Conservation (phyloP, 35 echinoderm and acorn worm species). For the Patiria miniata region DNA sequence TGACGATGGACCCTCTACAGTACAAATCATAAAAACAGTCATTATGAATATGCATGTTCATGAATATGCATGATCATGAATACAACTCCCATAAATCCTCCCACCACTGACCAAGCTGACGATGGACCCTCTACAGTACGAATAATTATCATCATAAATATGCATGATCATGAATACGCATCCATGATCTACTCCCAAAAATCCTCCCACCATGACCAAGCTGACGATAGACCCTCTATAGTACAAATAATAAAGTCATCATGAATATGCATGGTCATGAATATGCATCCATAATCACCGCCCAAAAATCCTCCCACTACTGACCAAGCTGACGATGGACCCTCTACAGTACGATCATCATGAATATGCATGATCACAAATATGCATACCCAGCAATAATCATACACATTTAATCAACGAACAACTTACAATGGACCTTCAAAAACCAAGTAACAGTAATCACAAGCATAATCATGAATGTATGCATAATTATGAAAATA, state of each 20-base stretch:
- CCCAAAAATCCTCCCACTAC: slow-evolving; percentile 77
- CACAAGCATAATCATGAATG: too few relatives aligned
- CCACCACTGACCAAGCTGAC: slow-evolving; percentile 79
- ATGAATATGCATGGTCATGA: neutral
- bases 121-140: slow-evolving; percentile 60
- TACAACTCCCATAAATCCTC: slow-evolving; percentile 59
- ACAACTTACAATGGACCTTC: slow-evolving; percentile 71
- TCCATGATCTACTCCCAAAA: slow-evolving; percentile 58
- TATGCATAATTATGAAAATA: too few relatives aligned
- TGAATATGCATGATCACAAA: neutral
- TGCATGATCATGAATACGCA: too few relatives aligned
- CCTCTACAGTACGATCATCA: slow-evolving; percentile 53
- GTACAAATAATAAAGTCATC: neutral
- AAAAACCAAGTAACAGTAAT: slow-evolving; percentile 4
- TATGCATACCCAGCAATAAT: too few relatives aligned
- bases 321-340: slow-evolving; percentile 67
- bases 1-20: slow-evolving; percentile 74
- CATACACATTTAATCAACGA: slow-evolving; percentile 69
- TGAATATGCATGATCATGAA: too few relatives aligned
- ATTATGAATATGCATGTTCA: neutral
- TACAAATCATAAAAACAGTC: neutral
- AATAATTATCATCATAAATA: too few relatives aligned
- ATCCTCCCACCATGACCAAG: slow-evolving; percentile 80
- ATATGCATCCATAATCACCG: too few relatives aligned
- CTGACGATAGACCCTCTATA: slow-evolving; percentile 73